Evolutionary conservation across 2,797 vertebrate species (phyloP), one percentile per base, ranked within the genome.

Genomic region (Hydrocynus forskahlii): DNA sequence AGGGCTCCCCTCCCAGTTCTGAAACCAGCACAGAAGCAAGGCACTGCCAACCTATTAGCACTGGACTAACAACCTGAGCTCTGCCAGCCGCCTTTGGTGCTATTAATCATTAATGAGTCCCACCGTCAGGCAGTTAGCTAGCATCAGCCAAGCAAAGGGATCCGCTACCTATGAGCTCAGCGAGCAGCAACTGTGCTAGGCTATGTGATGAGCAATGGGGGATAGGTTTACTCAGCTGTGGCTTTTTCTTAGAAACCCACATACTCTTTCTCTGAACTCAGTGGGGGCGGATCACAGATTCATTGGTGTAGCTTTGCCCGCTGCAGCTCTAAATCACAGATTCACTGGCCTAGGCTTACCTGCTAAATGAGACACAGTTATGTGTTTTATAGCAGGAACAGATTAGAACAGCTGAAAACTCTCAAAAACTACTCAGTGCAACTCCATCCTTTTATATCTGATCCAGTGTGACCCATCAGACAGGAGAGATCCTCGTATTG

Each of bases 41-140:
- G 64, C 12, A 13, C 45, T 35, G 54, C 67, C 57, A 75, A 43
- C 59, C 76, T 67, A 63, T 81, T 82, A 79, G 83, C 72, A 76
- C 74, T 72, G 68, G 70, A 50, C 70, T 80, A 64, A 80, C 69
- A 80, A 80, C 60, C 78, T 55, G 83, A 82, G 78, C 67, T 67
- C 23, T 72, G 62, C 78, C 74, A 76, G 57, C 67, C 77, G 67
- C 76, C 71, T 75, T 70, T 79, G 45, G 64, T 67, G 43, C 60
- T 59, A 79, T 79, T 82, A 85, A 82, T 83, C 81, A 79, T 83
- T 83, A 83, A 83, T 75, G 71, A 79, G 76, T 63, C 66, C 71
- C 76, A 70, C 25, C 63, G 50, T 75, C 71, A 69, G 71, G 64
- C 81, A 59, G 45, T 70, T 21, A 75, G 63, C 76, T 69, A 67